Percentiles rank a stretch among this genome's conserved stretches.
Conservation (phyloP, 2,888 invertebrate genomes). For the Megaustenia siamemsis region DNA sequence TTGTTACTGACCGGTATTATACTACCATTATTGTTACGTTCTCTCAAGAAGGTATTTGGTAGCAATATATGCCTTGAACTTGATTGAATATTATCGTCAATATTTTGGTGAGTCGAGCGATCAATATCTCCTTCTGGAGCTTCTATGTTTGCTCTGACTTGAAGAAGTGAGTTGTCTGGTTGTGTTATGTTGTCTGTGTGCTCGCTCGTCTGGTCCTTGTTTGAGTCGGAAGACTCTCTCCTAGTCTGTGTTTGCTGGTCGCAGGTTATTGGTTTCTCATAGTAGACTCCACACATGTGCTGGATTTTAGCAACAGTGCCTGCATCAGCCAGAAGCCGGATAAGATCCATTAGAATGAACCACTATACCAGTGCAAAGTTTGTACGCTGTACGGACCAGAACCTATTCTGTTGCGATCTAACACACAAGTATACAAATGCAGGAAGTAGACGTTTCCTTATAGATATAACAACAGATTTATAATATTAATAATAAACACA, state of each 20-base stretch:
- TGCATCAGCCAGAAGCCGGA: constrained; percentile 49
- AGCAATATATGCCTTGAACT: background rate
- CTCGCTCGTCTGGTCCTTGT: background rate
- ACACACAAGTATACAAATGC: background rate
- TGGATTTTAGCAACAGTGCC: constrained; percentile 51
- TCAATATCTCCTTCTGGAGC: background rate
- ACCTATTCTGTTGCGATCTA: background rate
- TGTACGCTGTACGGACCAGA: background rate
- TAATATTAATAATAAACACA: too few relatives aligned
- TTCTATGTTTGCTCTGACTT: background rate
- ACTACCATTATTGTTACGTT: background rate
- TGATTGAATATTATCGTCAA: background rate
- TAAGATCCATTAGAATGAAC: constrained; percentile 12
- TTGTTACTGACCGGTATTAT: background rate
- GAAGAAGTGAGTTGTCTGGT: background rate
- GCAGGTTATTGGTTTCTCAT: constrained; percentile 42
- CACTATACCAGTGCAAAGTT: background rate
- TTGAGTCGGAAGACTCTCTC: constrained; percentile 24
- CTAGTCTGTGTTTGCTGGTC: constrained; percentile 52
- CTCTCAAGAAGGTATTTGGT: background rate
- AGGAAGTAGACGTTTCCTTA: too few relatives aligned
- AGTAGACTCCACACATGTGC: constrained; percentile 50
- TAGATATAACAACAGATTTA: too few relatives aligned
- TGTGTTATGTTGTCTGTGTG: too few relatives aligned
- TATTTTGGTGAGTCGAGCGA: background rate